Conservation (phyloP, 2,888 invertebrate genomes). For the Caenorhabditis angaria region DNA sequence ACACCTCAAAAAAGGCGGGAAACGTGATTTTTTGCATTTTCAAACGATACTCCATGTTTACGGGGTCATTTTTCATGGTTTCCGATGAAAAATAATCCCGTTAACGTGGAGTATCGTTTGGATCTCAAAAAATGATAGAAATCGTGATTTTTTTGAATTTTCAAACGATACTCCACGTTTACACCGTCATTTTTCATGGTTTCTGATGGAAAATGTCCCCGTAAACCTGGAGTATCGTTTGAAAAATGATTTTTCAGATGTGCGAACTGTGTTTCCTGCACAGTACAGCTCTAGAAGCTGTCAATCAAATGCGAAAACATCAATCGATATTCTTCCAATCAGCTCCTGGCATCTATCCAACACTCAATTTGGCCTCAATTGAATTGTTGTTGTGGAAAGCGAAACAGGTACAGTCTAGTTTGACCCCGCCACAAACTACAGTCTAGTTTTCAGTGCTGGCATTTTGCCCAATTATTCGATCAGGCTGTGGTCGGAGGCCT, state of each 20-base stretch:
- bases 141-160: too few species aligned
- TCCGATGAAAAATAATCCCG: too few species aligned
- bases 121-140: too few species aligned
- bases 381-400: constrained; percentile 76
- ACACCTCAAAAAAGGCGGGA: too few species aligned
- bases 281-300: constrained; percentile 90
- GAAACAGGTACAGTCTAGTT: constrained; percentile 54
- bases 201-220: too few species aligned
- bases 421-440: background rate
- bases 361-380: constrained; percentile 81
- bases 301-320: constrained; percentile 90
- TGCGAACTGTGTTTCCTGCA: constrained; percentile 75
- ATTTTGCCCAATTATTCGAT: constrained; percentile 93
- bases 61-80: too few species aligned
- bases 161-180: too few species aligned
- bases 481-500: constrained; percentile 90
- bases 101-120: too few species aligned
- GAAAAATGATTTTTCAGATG: constrained; percentile 34
- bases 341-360: constrained; percentile 78
- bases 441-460: constrained; percentile 71
- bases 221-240: too few species aligned
- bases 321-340: constrained; percentile 79
- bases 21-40: too few species aligned
- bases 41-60: too few species aligned
- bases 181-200: too few species aligned